Conservation (phyloP, 2,888 invertebrate genomes). For the Melieria crassipennis region DNA sequence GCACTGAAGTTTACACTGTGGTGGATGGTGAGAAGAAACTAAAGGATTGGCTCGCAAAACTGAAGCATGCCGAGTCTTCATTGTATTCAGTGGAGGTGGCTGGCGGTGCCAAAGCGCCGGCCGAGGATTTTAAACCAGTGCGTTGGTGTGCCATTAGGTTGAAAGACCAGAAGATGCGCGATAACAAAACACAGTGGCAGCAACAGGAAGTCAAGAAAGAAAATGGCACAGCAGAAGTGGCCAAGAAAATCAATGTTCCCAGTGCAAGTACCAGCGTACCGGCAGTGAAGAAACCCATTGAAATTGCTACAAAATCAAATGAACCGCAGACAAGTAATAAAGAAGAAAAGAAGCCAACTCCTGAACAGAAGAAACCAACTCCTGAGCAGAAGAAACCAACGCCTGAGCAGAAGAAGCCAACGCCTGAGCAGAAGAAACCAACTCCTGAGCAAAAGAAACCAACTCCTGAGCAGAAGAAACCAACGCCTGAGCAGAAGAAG, state of each 20-base stretch:
- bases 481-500: constrained; percentile 32
- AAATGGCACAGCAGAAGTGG: constrained; percentile 33
- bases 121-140: constrained; percentile 56
- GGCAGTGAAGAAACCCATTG: too few relatives aligned
- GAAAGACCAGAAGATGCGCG: constrained; percentile 30
- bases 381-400: constrained; percentile 29
- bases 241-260: not conserved
- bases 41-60: constrained; percentile 50
- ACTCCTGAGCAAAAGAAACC: not conserved
- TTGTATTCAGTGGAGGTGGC: constrained; percentile 59
- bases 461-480: constrained; percentile 14
- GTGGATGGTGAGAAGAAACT: constrained; percentile 54
- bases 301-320: not conserved
- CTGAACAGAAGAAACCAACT: constrained; percentile 21
- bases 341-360: constrained; percentile 21
- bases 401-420: constrained; percentile 5
- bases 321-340: constrained; percentile 12
- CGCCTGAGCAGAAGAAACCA: constrained; percentile 10
- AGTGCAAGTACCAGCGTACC: too few relatives aligned
- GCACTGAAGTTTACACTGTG: constrained; percentile 53
- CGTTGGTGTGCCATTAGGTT: constrained; percentile 48
- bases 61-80: constrained; percentile 50
- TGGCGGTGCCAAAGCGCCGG: constrained; percentile 57
- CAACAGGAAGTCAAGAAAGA: not conserved
- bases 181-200: too few relatives aligned